phyloP scores from a whole-genome alignment of 37 sponge, comb jelly and placozoan genomes.

The Cladorhizidae sp. region DNA sequence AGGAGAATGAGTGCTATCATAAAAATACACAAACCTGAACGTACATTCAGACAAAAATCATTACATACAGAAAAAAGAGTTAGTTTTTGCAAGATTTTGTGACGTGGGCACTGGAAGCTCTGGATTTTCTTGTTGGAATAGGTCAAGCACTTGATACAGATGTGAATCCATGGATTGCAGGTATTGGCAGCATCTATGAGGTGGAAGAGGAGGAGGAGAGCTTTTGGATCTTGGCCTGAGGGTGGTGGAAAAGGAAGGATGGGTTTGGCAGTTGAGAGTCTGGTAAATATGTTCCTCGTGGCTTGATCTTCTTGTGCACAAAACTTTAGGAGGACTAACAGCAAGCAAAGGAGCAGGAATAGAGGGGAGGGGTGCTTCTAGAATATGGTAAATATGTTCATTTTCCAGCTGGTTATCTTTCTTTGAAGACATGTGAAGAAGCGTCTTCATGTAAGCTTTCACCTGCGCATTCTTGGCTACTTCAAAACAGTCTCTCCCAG shows the following conservation, averaged over 20 bases:
- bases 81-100: too few species aligned
- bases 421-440: not conserved
- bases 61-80: too few species aligned
- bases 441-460: not conserved
- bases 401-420: not conserved
- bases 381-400: not conserved
- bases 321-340: too few species aligned
- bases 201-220: not conserved
- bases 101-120: too few species aligned
- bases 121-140: too few species aligned
- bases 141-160: too few species aligned
- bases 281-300: conserved; percentile 6
- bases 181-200: not conserved
- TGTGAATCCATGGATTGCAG: too few species aligned
- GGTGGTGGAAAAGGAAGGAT: not conserved
- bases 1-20: too few species aligned
- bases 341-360: not conserved
- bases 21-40: too few species aligned
- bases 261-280: not conserved
- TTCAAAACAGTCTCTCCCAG: conserved; percentile 42
- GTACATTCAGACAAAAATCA: too few species aligned
- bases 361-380: not conserved
- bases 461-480: conserved; percentile 45
- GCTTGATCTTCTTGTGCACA: too few species aligned
- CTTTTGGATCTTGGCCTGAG: too few species aligned